Evolutionary conservation across 2,888 invertebrate species (phyloP).

Genomic region (Patella ulyssiponensis): DNA sequence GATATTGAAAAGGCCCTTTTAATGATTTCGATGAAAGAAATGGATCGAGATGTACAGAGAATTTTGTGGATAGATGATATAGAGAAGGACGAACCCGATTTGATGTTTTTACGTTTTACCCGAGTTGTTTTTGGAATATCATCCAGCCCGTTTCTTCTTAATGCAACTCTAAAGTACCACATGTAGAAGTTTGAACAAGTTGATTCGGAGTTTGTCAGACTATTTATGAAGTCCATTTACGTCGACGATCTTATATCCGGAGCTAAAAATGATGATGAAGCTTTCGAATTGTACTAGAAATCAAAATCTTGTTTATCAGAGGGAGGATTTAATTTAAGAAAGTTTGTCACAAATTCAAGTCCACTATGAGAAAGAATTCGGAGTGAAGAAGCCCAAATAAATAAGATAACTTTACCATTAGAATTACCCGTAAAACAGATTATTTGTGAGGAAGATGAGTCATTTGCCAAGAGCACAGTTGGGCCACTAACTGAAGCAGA

Average conservation of each 20-base stretch:
- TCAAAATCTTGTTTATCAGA: background rate
- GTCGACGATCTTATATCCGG: background rate
- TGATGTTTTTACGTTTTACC: background rate
- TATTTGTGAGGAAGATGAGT: conserved; percentile 2
- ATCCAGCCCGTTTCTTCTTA: background rate
- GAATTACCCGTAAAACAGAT: background rate
- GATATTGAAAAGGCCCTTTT: background rate
- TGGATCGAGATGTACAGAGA: background rate
- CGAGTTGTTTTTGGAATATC: background rate
- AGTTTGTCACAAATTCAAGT: background rate
- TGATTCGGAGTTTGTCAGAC: no score
- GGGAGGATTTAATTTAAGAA: background rate
- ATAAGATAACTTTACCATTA: background rate
- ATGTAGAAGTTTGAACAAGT: no score
- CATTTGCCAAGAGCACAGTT: background rate
- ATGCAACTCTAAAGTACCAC: background rate
- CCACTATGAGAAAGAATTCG: background rate
- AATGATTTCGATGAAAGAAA: background rate
- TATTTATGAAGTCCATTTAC: background rate
- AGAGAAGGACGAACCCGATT: background rate
- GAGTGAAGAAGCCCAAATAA: background rate
- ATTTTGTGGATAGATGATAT: background rate
- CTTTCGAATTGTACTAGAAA: background rate
- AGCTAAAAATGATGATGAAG: background rate
- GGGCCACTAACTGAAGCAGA: background rate